Percentiles rank a stretch among this genome's conserved stretches.
These are phyloP conservation scores for Acrocephalus kingi DNA, from an alignment of 2,113 vertebrate genomes.

Conservation along the genomic window DNA sequence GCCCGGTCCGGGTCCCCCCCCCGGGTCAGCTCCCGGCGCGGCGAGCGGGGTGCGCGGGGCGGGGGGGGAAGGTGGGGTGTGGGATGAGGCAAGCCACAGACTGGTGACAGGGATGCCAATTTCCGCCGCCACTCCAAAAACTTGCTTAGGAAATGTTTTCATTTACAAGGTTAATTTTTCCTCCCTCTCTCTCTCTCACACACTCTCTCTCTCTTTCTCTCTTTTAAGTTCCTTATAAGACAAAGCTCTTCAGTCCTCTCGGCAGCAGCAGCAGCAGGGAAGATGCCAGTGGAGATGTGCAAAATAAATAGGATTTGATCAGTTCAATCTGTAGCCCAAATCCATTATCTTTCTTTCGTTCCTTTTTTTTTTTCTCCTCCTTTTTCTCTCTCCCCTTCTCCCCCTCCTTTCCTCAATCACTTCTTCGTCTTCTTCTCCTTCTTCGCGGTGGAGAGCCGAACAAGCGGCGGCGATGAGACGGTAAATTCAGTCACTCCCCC, in stretches of 20 bases:
- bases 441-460: conserved; percentile 54
- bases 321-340: conserved; percentile 69
- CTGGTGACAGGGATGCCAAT: conserved; percentile 67
- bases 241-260: conserved; percentile 69
- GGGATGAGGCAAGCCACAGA: conserved; percentile 65
- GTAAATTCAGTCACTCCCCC: conserved; percentile 82
- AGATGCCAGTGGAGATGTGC: conserved; percentile 69
- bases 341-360: conserved; percentile 67
- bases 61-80: conserved; percentile 67
- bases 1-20: conserved; percentile 45
- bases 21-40: conserved; percentile 64
- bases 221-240: conserved; percentile 73
- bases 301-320: conserved; percentile 66
- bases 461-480: conserved; percentile 69
- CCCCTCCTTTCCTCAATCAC: conserved; percentile 63
- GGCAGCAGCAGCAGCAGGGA: conserved; percentile 66
- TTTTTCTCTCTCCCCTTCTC: conserved; percentile 43
- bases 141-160: conserved; percentile 74
- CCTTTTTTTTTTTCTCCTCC: neutral
- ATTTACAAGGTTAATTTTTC: conserved; percentile 71
- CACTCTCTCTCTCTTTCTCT: conserved; percentile 34
- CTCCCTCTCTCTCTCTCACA: conserved; percentile 20
- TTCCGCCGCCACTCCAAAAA: conserved; percentile 71
- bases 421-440: conserved; percentile 66
- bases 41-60: conserved; percentile 66